A percentile compares a stretch with the other conserved stretches of the same genome.
Conservation (phyloP, 1,140 invertebrate genomes). For the Eurosta solidaginis region DNA sequence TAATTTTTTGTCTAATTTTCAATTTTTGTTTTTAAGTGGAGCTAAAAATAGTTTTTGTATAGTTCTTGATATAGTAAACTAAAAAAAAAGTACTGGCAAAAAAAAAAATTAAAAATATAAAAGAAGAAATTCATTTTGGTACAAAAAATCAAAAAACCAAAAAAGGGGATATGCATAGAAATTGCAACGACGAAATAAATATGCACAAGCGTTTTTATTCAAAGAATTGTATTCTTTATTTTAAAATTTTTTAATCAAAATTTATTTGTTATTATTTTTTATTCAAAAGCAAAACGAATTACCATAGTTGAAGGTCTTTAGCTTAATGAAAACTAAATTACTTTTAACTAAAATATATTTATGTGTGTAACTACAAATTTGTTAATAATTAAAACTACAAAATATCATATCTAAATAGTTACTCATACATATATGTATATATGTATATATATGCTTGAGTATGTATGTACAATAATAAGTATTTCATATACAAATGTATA, state of each 20-base stretch:
- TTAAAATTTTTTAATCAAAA: no score
- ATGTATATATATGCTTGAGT: background rate
- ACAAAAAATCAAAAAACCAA: background rate
- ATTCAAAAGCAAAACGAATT: background rate
- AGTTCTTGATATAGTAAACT: background rate
- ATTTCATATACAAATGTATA: no score
- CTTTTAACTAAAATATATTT: background rate
- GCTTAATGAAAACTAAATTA: background rate
- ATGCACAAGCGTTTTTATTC: slow-evolving; percentile 39
- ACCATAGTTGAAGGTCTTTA: background rate
- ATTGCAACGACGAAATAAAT: slow-evolving; percentile 31
- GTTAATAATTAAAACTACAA: background rate
- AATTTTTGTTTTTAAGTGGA: background rate
- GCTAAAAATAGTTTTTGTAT: background rate
- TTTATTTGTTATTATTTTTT: no score
- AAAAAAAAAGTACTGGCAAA: background rate
- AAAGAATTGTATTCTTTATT: slow-evolving; percentile 35
- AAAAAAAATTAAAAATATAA: background rate
- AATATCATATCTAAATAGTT: background rate
- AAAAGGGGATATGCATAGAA: background rate
- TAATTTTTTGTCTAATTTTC: background rate
- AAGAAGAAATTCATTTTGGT: background rate
- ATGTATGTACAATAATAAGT: background rate
- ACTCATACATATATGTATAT: background rate
- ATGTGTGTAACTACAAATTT: background rate